These are phyloP conservation scores for Penaeus japonicus DNA, from an alignment of 1,140 invertebrate species.

Conservation along the genomic window DNA sequence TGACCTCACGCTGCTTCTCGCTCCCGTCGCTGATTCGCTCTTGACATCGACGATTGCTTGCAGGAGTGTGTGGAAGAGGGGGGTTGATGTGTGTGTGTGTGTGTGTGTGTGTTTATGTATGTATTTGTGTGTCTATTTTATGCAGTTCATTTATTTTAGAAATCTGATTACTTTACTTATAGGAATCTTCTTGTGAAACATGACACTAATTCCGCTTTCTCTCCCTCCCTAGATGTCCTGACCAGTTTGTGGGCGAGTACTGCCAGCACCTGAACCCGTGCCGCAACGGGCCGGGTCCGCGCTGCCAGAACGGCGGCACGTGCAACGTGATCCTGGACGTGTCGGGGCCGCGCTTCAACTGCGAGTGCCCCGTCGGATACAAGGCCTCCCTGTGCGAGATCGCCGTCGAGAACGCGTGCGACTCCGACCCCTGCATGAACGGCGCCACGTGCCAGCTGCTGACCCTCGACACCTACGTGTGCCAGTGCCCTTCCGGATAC, in stretches of 20 bases:
- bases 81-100: background rate
- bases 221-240: slow-evolving; percentile 84
- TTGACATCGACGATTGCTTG: background rate
- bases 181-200: background rate
- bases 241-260: slow-evolving; percentile 90
- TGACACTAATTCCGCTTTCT: slow-evolving; percentile 41
- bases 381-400: slow-evolving; percentile 93
- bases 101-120: background rate
- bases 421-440: slow-evolving; percentile 84
- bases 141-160: background rate
- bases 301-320: slow-evolving; percentile 92
- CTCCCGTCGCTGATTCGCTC: background rate
- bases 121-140: background rate
- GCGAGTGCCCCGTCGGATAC: slow-evolving; percentile 88
- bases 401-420: slow-evolving; percentile 86
- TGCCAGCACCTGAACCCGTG: slow-evolving; percentile 94
- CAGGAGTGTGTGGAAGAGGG: no score
- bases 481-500: slow-evolving; percentile 79
- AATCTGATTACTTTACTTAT: no score
- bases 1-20: no score
- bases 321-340: slow-evolving; percentile 79
- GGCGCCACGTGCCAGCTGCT: slow-evolving; percentile 84
- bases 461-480: slow-evolving; percentile 78
- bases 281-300: slow-evolving; percentile 78
- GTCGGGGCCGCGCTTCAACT: slow-evolving; percentile 79